Conservation (phyloP, 64 coral and sea anemone genomes). For the Pocillopora verrucosa region DNA sequence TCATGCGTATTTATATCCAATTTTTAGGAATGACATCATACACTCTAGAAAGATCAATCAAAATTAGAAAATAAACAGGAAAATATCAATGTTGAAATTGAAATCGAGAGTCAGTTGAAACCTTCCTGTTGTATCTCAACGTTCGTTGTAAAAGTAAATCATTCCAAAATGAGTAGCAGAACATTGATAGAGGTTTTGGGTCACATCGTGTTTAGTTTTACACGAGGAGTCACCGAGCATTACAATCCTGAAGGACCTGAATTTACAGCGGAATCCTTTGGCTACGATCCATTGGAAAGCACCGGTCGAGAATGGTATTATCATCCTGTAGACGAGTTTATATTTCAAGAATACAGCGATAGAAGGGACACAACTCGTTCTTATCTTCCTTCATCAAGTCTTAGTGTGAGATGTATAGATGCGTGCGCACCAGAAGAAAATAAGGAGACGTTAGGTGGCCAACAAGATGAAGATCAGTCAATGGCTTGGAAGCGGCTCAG, state of each 20-base stretch:
- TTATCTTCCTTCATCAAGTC: neutral
- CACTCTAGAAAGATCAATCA: too few species aligned
- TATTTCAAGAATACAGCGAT: neutral
- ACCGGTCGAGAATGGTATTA: constrained; percentile 6
- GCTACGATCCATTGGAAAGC: neutral
- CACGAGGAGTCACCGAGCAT: neutral
- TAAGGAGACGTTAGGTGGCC: neutral
- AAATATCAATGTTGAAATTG: too few species aligned
- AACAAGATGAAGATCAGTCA: neutral
- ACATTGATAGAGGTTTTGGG: neutral
- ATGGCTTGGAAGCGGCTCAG: constrained; percentile 4
- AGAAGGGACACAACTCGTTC: neutral
- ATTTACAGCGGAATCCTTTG: neutral
- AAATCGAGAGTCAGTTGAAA: too few species aligned
- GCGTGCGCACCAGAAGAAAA: neutral
- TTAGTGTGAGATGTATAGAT: neutral
- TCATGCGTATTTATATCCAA: too few species aligned
- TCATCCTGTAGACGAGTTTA: neutral
- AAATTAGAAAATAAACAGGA: too few species aligned
- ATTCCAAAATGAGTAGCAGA: neutral
- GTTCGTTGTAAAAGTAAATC: too few species aligned
- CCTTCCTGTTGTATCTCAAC: too few species aligned
- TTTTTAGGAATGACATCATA: too few species aligned
- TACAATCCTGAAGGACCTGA: neutral
- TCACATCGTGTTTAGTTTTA: constrained; percentile 2